phyloP scores from a whole-genome alignment of 2,113 vertebrate genomes.

The Meriones unguiculatus region DNA sequence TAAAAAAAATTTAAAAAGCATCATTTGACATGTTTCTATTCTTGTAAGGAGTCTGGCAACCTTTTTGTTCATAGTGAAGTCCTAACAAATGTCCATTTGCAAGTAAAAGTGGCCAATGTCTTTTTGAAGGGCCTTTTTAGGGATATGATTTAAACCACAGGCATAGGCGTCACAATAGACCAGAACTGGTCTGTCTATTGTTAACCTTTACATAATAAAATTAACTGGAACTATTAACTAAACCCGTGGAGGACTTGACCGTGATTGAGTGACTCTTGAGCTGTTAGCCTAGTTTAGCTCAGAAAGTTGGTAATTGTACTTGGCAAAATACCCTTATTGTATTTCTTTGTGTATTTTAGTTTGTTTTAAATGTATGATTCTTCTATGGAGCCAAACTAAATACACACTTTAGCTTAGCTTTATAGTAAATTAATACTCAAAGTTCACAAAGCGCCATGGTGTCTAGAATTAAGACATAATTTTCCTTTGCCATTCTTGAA shows the following conservation, averaged over 20 bases:
- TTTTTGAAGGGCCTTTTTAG: background rate
- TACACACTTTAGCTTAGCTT: constrained; percentile 54
- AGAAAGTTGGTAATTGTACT: constrained; percentile 57
- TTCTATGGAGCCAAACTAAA: constrained; percentile 38
- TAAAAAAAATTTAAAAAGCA: background rate
- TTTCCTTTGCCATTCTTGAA: constrained; percentile 57
- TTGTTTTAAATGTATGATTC: constrained; percentile 60
- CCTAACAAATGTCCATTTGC: constrained; percentile 40
- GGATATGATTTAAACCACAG: constrained; percentile 52
- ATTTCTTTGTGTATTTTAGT: constrained; percentile 39
- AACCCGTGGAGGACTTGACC: background rate
- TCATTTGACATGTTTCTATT: constrained; percentile 31
- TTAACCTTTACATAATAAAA: constrained; percentile 75
- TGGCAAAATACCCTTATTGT: constrained; percentile 3
- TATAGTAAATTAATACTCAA: constrained; percentile 69
- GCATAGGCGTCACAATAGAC: constrained; percentile 46
- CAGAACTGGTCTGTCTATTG: constrained; percentile 59
- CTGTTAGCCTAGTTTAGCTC: constrained; percentile 7
- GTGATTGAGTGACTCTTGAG: constrained; percentile 44
- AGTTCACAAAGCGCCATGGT: constrained; percentile 61
- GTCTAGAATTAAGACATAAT: constrained; percentile 65
- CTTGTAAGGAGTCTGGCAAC: background rate
- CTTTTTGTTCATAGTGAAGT: constrained; percentile 40
- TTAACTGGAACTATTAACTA: constrained; percentile 56
- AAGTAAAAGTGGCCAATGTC: constrained; percentile 10